Evolutionary conservation across 2,888 invertebrate species (phyloP).

Genomic region (Phengaris alcon): DNA sequence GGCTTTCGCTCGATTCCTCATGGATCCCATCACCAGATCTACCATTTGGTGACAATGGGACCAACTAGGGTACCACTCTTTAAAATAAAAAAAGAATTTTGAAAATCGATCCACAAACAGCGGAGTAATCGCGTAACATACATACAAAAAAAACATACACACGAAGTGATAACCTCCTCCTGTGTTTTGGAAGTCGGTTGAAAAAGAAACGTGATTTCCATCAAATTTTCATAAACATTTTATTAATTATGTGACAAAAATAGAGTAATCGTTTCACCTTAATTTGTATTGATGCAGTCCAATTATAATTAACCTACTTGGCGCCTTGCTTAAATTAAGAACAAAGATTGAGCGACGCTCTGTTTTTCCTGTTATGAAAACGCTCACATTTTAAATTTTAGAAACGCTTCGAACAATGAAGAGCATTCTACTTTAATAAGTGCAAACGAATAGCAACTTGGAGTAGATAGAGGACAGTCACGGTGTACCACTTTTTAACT

Average conservation of each 20-base stretch:
- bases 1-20: too few species aligned
- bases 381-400: constrained; percentile 20
- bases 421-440: constrained; percentile 24
- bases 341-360: constrained; percentile 10
- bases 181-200: too few species aligned
- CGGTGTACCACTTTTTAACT: background rate
- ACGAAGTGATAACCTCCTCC: too few species aligned
- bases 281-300: constrained; percentile 14
- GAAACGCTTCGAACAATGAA: constrained; percentile 16
- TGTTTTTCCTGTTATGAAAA: constrained; percentile 11
- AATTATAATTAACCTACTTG: constrained; percentile 20
- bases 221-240: background rate
- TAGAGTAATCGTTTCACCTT: background rate
- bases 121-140: too few species aligned
- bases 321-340: constrained; percentile 9
- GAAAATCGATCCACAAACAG: too few species aligned
- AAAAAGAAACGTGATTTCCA: too few species aligned
- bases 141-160: too few species aligned
- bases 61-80: too few species aligned
- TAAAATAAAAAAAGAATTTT: too few species aligned
- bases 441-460: constrained; percentile 14
- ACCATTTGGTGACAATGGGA: too few species aligned
- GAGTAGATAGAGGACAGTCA: background rate
- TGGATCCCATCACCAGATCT: too few species aligned
- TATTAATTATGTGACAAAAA: background rate